Base-by-base conservation (phyloP, 2,888 invertebrate genomes). In the Drosophila rellima region DNA sequence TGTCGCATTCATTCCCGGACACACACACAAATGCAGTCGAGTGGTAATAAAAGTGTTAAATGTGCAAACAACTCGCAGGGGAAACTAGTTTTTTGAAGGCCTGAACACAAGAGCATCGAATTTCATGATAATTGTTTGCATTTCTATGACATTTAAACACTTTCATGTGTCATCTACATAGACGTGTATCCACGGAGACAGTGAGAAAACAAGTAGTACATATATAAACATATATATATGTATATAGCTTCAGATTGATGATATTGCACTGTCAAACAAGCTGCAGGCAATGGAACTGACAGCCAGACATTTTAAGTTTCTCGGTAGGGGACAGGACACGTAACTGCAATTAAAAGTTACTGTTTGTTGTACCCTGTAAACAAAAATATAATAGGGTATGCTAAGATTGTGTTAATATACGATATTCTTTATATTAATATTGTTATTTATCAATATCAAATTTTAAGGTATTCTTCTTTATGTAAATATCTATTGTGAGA, bases 311-410 rank as follows among this genome's bases (percentile, higher is more conserved):
- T 51, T 50, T 13, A 13, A 57, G 47, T 61, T 56, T 15, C 47
- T 44, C 26, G 44, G 35, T 33, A 45, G 18, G 52, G 7, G 13
- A 17, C 26, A 11, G 13, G 57, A 80, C 80, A 82, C 61, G 68
- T 51, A 88, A 84, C 82, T 78, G 80, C 75, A 84, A 88, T 88
- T 88, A 82, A 74, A 60, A 59, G 59, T 45, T 67, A 47, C 40
- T 63, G 54, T 42, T 59, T 74, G 23, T 44, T 26, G 6, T 62
- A 54, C 62, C 54, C 54, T 62, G 45, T 54, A 35, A 11, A n/a
- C 13, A 33, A 13, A 13, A 33, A 33, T 13, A 33, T 33, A 3
- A 13, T 13, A 13, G 3, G 31, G 31, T 31, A 11, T 31, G 2
- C 31, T 31, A 11, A 31, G 11, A 31, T 37, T 37, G 4, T 15